phyloP scores from a whole-genome alignment of 2,888 invertebrate species.

The Agrochola macilenta region DNA sequence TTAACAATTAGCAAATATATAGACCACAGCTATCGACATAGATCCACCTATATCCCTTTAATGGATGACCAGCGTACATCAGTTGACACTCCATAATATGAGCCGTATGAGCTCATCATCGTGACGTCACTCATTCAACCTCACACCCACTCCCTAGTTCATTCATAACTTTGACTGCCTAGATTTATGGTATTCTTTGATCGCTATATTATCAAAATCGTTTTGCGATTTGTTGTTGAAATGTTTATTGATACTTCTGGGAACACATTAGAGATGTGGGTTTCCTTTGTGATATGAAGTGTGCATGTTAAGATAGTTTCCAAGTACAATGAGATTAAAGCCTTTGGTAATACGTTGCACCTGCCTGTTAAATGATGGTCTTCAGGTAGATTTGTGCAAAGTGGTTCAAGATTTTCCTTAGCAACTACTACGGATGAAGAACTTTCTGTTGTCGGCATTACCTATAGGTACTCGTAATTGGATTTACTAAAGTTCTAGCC shows the following conservation, averaged over 20 bases:
- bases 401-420: neutral
- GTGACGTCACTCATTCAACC: slow-evolving; percentile 68
- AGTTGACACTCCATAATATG: slow-evolving; percentile 61
- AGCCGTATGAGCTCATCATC: slow-evolving; percentile 60
- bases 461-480: neutral
- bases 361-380: slow-evolving; percentile 34
- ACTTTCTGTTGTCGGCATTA: slow-evolving; percentile 13
- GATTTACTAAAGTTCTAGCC: neutral
- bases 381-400: slow-evolving; percentile 3
- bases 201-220: slow-evolving; percentile 53
- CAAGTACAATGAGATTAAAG: slow-evolving; percentile 40
- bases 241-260: slow-evolving; percentile 43
- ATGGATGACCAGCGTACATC: slow-evolving; percentile 43
- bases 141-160: slow-evolving; percentile 66
- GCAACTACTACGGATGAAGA: neutral
- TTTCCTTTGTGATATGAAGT: slow-evolving; percentile 36
- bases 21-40: neutral
- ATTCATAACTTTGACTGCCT: slow-evolving; percentile 63
- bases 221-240: slow-evolving; percentile 46
- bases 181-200: slow-evolving; percentile 59
- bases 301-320: slow-evolving; percentile 15
- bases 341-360: slow-evolving; percentile 26
- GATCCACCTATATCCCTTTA: slow-evolving; percentile 18
- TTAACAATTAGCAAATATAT: too few species aligned
- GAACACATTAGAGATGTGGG: slow-evolving; percentile 47